Conservation (phyloP, 2,888 invertebrate genomes). For the Uloborus plumipes region DNA sequence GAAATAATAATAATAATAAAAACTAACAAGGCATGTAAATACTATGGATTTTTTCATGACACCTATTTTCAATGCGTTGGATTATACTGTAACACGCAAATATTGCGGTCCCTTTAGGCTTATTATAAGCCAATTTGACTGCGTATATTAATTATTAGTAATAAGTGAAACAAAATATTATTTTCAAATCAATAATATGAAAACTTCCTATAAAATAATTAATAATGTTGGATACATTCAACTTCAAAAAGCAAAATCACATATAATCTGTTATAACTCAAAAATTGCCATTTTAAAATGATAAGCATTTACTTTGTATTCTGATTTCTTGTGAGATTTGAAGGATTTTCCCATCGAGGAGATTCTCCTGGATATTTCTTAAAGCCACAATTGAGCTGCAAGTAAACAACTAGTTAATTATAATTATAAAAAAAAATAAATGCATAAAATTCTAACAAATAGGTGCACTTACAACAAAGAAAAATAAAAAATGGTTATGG, state of each 20-base stretch:
- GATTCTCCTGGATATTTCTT: slow-evolving; percentile 50
- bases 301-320: slow-evolving; percentile 41
- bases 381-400: slow-evolving; percentile 39
- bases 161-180: neutral
- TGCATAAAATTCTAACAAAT: too few species aligned
- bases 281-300: too few species aligned
- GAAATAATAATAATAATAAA: too few species aligned
- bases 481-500: too few species aligned
- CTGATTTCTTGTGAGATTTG: slow-evolving; percentile 42
- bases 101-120: too few species aligned
- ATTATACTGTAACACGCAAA: too few species aligned
- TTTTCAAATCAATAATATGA: neutral
- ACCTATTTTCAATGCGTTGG: too few species aligned
- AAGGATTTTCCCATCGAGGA: slow-evolving; percentile 40
- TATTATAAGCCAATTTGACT: too few species aligned
- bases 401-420: neutral
- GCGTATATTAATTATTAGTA: too few species aligned
- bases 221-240: neutral
- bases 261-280: neutral
- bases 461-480: too few species aligned
- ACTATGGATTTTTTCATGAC: too few species aligned
- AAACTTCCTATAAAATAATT: neutral
- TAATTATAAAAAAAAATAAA: neutral
- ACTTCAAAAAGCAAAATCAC: neutral
- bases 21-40: too few species aligned